Evolutionary conservation across 2,888 invertebrate species (phyloP).

Genomic region (Adineta ricciae): DNA sequence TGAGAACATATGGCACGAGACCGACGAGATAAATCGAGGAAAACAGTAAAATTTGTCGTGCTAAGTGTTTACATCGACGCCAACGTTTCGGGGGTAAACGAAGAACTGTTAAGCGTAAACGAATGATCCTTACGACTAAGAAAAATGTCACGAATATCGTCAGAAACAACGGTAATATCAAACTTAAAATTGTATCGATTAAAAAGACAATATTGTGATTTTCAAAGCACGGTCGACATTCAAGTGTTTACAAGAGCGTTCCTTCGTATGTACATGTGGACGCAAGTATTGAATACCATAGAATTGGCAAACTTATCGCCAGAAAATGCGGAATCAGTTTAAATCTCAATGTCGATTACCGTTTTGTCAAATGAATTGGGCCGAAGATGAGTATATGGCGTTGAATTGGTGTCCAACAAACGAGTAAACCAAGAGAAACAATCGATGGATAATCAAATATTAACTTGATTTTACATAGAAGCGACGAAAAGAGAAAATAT

Average conservation of each 20-base stretch:
- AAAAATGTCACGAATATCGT: neutral
- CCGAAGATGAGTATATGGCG: conserved; percentile 10
- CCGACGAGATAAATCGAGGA: conserved; percentile 4
- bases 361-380: neutral
- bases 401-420: conserved; percentile 17
- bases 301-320: neutral
- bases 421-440: neutral
- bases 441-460: conserved; percentile 5
- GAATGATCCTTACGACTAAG: neutral
- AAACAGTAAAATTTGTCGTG: neutral
- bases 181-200: conserved; percentile 12
- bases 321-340: neutral
- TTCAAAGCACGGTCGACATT: conserved; percentile 10
- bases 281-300: neutral
- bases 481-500: neutral
- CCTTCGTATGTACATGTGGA: neutral
- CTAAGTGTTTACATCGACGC: neutral
- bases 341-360: neutral
- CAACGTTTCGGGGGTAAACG: neutral
- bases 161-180: neutral
- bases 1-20: neutral
- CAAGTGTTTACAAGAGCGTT: neutral
- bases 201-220: neutral
- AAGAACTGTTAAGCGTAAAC: neutral
- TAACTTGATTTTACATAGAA: neutral